Base-by-base conservation (phyloP, 1,140 invertebrate genomes). In the Sarcophaga bullata region DNA sequence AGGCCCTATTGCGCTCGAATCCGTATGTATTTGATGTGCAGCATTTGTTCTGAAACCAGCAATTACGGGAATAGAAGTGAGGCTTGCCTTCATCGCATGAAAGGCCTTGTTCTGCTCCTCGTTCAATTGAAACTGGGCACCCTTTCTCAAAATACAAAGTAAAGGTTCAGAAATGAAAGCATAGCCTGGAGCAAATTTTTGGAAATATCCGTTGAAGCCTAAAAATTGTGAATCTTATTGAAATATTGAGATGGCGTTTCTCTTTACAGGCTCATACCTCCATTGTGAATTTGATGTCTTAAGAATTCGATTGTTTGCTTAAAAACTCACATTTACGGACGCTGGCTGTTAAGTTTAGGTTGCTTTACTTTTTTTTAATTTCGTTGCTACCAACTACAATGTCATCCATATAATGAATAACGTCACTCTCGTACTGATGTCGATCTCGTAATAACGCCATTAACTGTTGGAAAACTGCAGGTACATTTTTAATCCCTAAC, bases 271-370 rank as follows among this genome's bases (percentile, higher is more conserved):
- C 50, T 54, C 5, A 83, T 83, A 15, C 82, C 82, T 68, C 73
- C 73, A 68, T n/a, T 80, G 15, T 50, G 15, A 46, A 84, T 17
- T 17, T 80, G n/a, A 48, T 84, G 84, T 0, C 84, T 81, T 11
- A 83, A 54, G 47, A 80, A 84, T n/a, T 81, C 8, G n/a, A 83
- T 82, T n/a, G 88, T 10, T 78, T 80, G 62, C 86, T 84, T 8
- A 85, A 87, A 84, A 92, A 92, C 52, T 90, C 80, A 76, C 87
- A 90, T 86, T 92, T 91, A 78, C 86, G 81, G 3, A 90, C 81
- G 50, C 91, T 92, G 0, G 92, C 84, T 50, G 90, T 92, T 5
- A 93, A 81, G 13, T 50, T 82, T 58, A n/a, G 25, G 47, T 82
- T 83, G n/a, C 76, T 72, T 11, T 46, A 54, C 83, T 82, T 82